A percentile compares a stretch with the other conserved stretches of the same genome.
Conservation (phyloP, 2,888 invertebrate species). For the Hyalella azteca region DNA sequence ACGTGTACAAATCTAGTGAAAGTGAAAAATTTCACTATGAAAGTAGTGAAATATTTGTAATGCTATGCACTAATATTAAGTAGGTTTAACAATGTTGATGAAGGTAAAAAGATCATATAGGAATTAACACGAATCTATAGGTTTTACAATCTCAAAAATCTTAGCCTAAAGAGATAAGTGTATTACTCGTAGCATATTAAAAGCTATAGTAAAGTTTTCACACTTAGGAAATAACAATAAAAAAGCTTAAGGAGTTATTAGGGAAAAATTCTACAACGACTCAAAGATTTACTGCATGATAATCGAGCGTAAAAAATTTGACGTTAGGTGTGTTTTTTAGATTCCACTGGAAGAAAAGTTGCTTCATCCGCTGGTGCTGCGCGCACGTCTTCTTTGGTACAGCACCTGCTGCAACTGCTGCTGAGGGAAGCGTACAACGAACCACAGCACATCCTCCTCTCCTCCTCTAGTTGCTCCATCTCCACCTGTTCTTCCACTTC, state of each 20-base stretch:
- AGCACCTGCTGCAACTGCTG: not conserved
- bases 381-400: not conserved
- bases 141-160: not conserved
- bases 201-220: constrained; percentile 24
- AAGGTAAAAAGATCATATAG: constrained; percentile 32
- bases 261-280: not conserved
- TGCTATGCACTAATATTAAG: constrained; percentile 10
- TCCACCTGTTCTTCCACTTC: not conserved
- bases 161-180: constrained; percentile 23
- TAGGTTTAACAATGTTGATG: constrained; percentile 26
- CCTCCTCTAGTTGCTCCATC: not conserved
- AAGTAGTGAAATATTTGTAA: constrained; percentile 7
- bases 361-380: not conserved
- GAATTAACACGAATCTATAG: constrained; percentile 21
- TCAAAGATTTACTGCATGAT: not conserved
- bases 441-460: not conserved
- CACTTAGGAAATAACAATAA: constrained; percentile 37
- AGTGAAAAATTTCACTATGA: not conserved
- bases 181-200: constrained; percentile 18
- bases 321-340: constrained; percentile 38
- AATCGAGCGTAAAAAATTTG: constrained; percentile 12
- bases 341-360: constrained; percentile 36
- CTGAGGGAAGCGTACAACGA: not conserved
- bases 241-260: constrained; percentile 15
- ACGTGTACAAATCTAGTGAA: not conserved